Conservation (phyloP, 2,888 invertebrate genomes). For the Chesias legatella region DNA sequence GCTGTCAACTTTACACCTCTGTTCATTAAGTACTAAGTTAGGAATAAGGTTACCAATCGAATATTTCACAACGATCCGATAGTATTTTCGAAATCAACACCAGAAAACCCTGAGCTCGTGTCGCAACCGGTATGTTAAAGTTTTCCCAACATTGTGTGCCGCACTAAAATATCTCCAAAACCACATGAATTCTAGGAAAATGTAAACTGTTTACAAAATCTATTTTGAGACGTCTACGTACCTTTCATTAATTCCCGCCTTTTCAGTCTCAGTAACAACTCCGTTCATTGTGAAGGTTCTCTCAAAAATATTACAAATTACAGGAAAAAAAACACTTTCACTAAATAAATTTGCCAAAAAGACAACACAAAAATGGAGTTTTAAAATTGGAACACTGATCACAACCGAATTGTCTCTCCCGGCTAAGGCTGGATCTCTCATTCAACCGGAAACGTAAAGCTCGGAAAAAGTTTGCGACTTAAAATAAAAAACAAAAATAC, state of each 20-base stretch:
- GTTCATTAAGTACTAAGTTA: too few relatives aligned
- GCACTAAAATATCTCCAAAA: slow-evolving; percentile 8
- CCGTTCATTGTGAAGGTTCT: slow-evolving; percentile 15
- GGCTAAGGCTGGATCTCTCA: slow-evolving; percentile 1
- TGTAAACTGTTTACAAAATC: slow-evolving; percentile 16
- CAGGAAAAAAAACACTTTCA: slow-evolving; percentile 8
- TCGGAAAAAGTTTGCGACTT: slow-evolving; percentile 32
- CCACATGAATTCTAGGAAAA: slow-evolving; percentile 7
- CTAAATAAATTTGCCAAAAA: slow-evolving; percentile 11
- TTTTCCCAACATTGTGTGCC: not conserved
- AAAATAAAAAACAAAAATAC: slow-evolving; percentile 25
- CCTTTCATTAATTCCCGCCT: slow-evolving; percentile 15
- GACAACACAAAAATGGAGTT: slow-evolving; percentile 3
- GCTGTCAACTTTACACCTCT: too few relatives aligned
- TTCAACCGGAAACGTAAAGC: slow-evolving; percentile 8
- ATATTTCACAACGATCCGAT: too few relatives aligned
- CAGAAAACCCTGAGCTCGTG: not conserved
- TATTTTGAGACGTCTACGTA: slow-evolving; percentile 14
- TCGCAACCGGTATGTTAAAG: not conserved
- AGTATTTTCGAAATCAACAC: too few relatives aligned
- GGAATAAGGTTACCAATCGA: too few relatives aligned
- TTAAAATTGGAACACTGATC: slow-evolving; percentile 16
- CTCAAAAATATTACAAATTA: slow-evolving; percentile 6
- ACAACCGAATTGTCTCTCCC: slow-evolving; percentile 13
- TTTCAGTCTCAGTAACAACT: slow-evolving; percentile 11